A percentile compares a stretch with the other conserved stretches of the same genome.
Conservation (phyloP, 2,888 invertebrate genomes). For the Microchrysa polita region DNA sequence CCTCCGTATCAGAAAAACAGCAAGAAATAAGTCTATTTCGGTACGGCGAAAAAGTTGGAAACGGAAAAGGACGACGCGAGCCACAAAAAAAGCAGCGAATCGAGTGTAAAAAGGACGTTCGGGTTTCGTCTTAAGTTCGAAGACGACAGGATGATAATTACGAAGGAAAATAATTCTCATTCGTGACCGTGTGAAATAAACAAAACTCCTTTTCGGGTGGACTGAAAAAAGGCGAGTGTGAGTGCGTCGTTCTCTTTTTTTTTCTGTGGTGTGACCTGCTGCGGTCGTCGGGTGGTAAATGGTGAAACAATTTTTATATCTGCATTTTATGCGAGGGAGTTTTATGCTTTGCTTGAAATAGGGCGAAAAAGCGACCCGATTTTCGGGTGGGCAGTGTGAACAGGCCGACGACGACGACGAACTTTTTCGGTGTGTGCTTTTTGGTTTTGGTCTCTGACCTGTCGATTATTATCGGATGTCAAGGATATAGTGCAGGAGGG, state of each 20-base stretch:
- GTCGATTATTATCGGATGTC: too few relatives aligned
- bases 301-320: background rate
- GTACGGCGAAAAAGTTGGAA: background rate
- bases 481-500: background rate
- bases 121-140: background rate
- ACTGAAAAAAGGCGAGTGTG: conserved; percentile 8
- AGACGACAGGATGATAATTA: background rate
- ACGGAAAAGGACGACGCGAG: conserved; percentile 4
- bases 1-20: background rate
- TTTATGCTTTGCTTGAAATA: background rate
- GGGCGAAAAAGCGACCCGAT: background rate
- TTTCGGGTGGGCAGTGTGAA: conserved; percentile 14
- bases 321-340: background rate
- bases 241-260: conserved; percentile 1
- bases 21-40: background rate
- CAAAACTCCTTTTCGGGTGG: conserved; percentile 9
- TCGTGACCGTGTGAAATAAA: background rate
- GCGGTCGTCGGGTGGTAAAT: too few relatives aligned
- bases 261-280: too few relatives aligned
- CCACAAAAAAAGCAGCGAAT: background rate
- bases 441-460: background rate
- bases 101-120: background rate
- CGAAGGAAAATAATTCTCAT: background rate
- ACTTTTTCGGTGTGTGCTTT: background rate
- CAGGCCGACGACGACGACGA: background rate